Percentiles rank a stretch among this genome's conserved stretches.
Evolutionary conservation across 2,113 vertebrate species (phyloP).

Genomic region (Pachyramphus minor): DNA sequence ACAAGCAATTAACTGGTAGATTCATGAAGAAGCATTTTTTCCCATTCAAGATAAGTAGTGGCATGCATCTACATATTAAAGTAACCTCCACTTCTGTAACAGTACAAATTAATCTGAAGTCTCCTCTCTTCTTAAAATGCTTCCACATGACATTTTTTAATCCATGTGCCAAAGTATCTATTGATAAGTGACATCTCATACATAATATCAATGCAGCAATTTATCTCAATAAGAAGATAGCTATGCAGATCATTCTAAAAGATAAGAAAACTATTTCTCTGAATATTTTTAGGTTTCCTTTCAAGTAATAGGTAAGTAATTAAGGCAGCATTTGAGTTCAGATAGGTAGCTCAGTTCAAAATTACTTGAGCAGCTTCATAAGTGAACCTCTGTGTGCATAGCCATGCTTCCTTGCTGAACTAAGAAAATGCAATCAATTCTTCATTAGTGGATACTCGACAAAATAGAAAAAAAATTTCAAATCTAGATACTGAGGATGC

Average conservation of each 20-base stretch:
- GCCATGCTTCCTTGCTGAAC: not conserved
- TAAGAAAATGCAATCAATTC: not conserved
- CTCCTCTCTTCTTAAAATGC: slow-evolving; percentile 18
- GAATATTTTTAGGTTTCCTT: slow-evolving; percentile 19
- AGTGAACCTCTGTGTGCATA: not conserved
- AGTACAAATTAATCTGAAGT: not conserved
- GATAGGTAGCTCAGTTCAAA: not conserved
- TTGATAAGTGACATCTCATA: slow-evolving; percentile 19
- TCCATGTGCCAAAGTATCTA: slow-evolving; percentile 1
- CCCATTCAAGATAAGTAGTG: not conserved
- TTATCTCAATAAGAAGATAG: not conserved
- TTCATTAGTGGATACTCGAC: not conserved
- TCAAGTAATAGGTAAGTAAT: slow-evolving; percentile 24
- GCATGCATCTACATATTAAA: not conserved
- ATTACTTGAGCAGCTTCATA: not conserved
- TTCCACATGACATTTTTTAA: slow-evolving; percentile 14
- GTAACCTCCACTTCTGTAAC: not conserved
- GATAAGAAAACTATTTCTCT: slow-evolving; percentile 45
- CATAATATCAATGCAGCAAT: not conserved
- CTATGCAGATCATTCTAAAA: slow-evolving; percentile 21
- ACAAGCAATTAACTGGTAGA: not conserved
- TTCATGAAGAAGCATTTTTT: not conserved
- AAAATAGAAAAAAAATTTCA: not conserved
- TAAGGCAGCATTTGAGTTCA: not conserved
- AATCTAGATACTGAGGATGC: not conserved